Conservation (phyloP, 2,888 invertebrate species). For the Drosophila nigricruria region DNA sequence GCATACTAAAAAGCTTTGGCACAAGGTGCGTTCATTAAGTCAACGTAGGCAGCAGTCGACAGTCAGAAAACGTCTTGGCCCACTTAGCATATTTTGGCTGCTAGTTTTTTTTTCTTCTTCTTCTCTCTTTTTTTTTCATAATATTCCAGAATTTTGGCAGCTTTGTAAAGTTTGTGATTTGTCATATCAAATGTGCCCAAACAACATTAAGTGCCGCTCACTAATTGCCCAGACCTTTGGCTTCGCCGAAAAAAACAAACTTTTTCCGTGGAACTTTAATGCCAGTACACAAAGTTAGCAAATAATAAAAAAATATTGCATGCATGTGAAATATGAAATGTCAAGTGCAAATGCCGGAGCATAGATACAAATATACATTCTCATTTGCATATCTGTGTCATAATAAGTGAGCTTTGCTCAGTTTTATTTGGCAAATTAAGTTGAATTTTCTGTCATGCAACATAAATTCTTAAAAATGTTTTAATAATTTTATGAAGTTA, state of each 20-base stretch:
- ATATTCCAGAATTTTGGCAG: constrained; percentile 20
- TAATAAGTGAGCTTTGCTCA: background rate
- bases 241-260: constrained; percentile 43
- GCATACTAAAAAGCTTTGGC: constrained; percentile 69
- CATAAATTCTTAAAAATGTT: background rate
- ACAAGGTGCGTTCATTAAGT: constrained; percentile 70
- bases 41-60: constrained; percentile 30
- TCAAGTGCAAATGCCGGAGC: constrained; percentile 9
- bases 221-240: constrained; percentile 71
- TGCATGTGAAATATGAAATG: constrained; percentile 26
- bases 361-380: background rate
- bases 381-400: background rate
- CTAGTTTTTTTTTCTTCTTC: constrained; percentile 24
- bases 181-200: constrained; percentile 35
- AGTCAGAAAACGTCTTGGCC: constrained; percentile 25
- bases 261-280: constrained; percentile 26
- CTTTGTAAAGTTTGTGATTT: constrained; percentile 64
- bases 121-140: constrained; percentile 29
- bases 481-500: background rate
- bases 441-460: background rate
- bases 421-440: background rate
- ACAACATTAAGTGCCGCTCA: constrained; percentile 21
- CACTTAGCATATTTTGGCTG: constrained; percentile 52
- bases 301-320: background rate
- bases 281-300: background rate